phyloP scores from a whole-genome alignment of 2,797 vertebrate genomes.

The Darevskia mixta region DNA sequence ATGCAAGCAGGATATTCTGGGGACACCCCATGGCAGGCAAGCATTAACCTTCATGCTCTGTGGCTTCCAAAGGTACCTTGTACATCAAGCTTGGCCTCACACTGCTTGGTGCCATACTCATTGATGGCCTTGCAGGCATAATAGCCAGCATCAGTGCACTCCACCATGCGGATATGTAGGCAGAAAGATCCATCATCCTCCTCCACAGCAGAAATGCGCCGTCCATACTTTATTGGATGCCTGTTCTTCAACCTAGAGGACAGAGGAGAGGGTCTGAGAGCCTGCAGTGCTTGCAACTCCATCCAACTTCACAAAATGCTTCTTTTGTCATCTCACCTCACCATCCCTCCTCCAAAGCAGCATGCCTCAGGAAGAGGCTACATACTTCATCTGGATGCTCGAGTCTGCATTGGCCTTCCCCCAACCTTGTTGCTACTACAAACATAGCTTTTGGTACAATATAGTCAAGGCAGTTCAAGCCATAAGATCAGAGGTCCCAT shows the following conservation, averaged over 20 bases:
- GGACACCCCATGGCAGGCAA: slow-evolving; percentile 31
- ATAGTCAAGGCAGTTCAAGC: not conserved
- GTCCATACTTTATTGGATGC: slow-evolving; percentile 90
- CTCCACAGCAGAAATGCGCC: slow-evolving; percentile 86
- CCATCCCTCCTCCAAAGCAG: no score
- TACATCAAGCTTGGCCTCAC: slow-evolving; percentile 92
- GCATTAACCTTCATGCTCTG: slow-evolving; percentile 33
- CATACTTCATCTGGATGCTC: not conserved
- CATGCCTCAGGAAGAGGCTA: fast-evolving
- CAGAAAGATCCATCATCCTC: slow-evolving; percentile 84
- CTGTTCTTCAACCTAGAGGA: slow-evolving; percentile 91
- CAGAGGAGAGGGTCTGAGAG: slow-evolving; percentile 14
- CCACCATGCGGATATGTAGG: slow-evolving; percentile 87
- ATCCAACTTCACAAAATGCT: not conserved
- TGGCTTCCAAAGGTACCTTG: slow-evolving; percentile 84
- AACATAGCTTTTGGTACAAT: not conserved
- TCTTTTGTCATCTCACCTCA: not conserved
- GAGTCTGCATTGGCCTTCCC: not conserved
- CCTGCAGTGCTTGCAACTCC: not conserved
- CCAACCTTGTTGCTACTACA: not conserved
- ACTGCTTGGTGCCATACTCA: slow-evolving; percentile 95
- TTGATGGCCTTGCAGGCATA: slow-evolving; percentile 98
- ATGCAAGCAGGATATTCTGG: not conserved
- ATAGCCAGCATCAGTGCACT: slow-evolving; percentile 88
- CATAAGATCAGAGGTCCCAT: not conserved